Conservation (phyloP, 2,797 vertebrate species). For the Hafferia zeledoni region DNA sequence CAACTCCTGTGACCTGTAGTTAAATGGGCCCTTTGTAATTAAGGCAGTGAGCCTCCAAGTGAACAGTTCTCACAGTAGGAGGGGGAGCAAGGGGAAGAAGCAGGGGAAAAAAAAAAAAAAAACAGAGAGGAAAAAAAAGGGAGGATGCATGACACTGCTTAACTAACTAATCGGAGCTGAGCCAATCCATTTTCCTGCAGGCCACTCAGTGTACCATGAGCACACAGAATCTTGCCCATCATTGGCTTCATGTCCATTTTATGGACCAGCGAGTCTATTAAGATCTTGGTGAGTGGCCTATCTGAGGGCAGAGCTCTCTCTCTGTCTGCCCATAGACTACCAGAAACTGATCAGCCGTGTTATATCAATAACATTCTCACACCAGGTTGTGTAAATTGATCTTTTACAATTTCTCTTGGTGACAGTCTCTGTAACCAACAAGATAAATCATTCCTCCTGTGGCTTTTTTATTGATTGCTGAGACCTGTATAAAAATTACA, state of each 20-base stretch:
- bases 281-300: constrained; percentile 73
- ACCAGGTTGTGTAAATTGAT: constrained; percentile 93
- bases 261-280: constrained; percentile 78
- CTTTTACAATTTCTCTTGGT: constrained; percentile 92
- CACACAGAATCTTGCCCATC: constrained; percentile 42
- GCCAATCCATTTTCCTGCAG: constrained; percentile 69
- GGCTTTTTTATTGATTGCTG: constrained; percentile 88
- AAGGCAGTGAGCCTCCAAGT: constrained; percentile 77
- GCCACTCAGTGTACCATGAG: constrained; percentile 39
- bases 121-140: not conserved
- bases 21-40: constrained; percentile 86
- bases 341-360: constrained; percentile 83
- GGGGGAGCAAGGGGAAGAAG: not conserved
- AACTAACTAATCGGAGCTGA: constrained; percentile 70
- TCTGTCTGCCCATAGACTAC: constrained; percentile 59
- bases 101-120: not conserved
- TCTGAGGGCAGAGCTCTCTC: constrained; percentile 47
- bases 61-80: constrained; percentile 82
- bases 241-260: constrained; percentile 77
- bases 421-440: constrained; percentile 88
- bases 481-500: constrained; percentile 85
- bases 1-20: constrained; percentile 82
- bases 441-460: constrained; percentile 90
- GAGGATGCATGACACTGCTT: constrained; percentile 66
- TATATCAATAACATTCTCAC: constrained; percentile 89